Conservation (phyloP, 2,888 invertebrate genomes). For the Spatulosminthurus flaviceps region DNA sequence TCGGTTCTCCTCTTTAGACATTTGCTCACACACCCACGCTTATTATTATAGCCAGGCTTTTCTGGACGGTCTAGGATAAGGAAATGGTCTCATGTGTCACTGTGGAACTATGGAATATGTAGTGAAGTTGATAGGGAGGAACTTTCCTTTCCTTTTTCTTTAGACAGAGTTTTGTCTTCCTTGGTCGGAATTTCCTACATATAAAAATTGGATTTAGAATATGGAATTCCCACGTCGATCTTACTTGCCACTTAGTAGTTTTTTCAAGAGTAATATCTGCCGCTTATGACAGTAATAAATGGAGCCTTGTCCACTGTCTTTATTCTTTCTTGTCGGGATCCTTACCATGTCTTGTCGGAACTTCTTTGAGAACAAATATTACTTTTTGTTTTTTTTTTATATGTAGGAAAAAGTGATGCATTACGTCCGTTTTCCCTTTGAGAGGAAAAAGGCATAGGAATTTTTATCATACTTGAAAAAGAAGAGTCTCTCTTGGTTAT, state of each 20-base stretch:
- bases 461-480: no score
- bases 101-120: neutral
- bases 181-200: neutral
- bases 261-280: conserved; percentile 32
- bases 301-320: conserved; percentile 33
- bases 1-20: no score
- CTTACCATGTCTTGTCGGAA: neutral
- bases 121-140: conserved; percentile 10
- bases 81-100: conserved; percentile 21
- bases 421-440: neutral
- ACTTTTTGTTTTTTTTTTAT: neutral
- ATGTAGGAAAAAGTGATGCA: neutral
- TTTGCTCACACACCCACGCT: no score
- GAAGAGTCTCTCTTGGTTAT: no score
- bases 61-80: no score
- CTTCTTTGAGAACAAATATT: conserved; percentile 11
- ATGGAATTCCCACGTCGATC: conserved; percentile 37
- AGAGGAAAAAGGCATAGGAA: no score
- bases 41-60: no score
- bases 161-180: neutral
- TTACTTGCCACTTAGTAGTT: conserved; percentile 41
- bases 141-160: neutral
- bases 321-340: conserved; percentile 13
- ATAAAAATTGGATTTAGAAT: conserved; percentile 39
- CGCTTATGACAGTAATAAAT: conserved; percentile 44